Base-by-base conservation (phyloP, 2,113 vertebrate species). In the Mus spicilegus region DNA sequence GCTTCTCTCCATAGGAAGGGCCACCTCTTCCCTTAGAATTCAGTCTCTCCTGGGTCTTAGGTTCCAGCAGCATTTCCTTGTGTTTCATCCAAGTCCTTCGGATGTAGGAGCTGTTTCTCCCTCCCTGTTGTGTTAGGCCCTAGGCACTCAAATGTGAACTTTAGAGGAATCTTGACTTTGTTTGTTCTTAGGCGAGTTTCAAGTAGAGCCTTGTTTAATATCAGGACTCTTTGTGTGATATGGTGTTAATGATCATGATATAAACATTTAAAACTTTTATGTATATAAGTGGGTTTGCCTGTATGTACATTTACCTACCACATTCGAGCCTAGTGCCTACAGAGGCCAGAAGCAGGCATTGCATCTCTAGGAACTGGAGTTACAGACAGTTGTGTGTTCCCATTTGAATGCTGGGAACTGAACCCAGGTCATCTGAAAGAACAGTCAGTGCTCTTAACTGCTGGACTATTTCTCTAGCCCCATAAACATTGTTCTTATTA, bases 11-110 rank as follows among this genome's bases (percentile, higher is more conserved):
- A 89, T 76, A 72, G 42, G 61, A 46, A 93, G 85, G 33, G 20
- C 24, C 14, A 70, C 72, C 72, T 90, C 28, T 90, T 80, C 46
- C 42, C 42, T 42, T 42, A 42, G 39, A 86, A 28, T 36, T 87
- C 49, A 73, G 1, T 82, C 36, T 51, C 63, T 87, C 76, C 46
- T 8, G 70, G 58, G 42, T 85, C 5, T 90, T 85, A 81, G 33
- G 9, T 81, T 92, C 89, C 82, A 81, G 72, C 95, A 86, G n/a
- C 76, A 24, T 70, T 95, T 89, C 19, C 92, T 91, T 92, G 14
- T 94, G 30, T 95, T 72, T 90, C 76, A 86, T 61, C 67, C 56
- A 78, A 65, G 13, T 49, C 69, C 67, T 93, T 87, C 76, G 80
- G 22, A 42, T 42, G 8, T 17, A 16, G 39, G 42, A 28, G 58